Percentiles rank a stretch among this genome's conserved stretches.
Evolutionary conservation across 2,113 vertebrate species (phyloP).

Genomic region (Centrocercus urophasianus): DNA sequence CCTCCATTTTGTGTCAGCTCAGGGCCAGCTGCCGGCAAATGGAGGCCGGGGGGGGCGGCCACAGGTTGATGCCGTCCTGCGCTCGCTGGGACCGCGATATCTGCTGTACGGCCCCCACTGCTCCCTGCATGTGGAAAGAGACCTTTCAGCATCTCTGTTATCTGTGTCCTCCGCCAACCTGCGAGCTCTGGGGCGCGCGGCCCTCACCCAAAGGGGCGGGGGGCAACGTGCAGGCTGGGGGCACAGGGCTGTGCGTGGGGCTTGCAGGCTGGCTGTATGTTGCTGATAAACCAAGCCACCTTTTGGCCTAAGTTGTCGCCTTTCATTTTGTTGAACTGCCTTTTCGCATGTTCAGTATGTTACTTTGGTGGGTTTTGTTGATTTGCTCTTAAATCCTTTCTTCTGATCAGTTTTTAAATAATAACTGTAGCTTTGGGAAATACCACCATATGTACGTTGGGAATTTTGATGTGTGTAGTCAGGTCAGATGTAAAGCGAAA

Average conservation of each 20-base stretch:
- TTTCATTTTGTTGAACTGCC: background rate
- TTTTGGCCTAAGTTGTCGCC: background rate
- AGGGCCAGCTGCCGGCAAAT: conserved; percentile 62
- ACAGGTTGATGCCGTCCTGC: background rate
- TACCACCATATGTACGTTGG: background rate
- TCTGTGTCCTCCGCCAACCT: conserved; percentile 2
- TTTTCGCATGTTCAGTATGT: background rate
- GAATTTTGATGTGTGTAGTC: conserved; percentile 22
- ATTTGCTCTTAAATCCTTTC: conserved; percentile 6
- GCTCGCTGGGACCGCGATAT: conserved; percentile 55
- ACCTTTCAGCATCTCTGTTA: conserved; percentile 35
- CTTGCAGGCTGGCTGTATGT: background rate
- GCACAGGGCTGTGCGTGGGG: background rate
- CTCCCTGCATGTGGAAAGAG: conserved; percentile 42
- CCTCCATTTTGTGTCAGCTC: conserved; percentile 75
- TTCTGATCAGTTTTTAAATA: conserved; percentile 9
- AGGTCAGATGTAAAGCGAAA: conserved; percentile 45
- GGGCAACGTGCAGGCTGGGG: background rate
- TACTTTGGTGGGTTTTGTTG: background rate
- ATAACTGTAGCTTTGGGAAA: conserved; percentile 27
- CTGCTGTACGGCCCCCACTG: background rate
- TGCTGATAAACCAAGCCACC: background rate
- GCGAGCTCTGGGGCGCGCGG: background rate
- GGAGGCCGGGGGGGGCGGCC: conserved; percentile 66
- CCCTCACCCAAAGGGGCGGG: background rate